Evolutionary conservation across 2,113 vertebrate genomes (phyloP).

Genomic region (Triplophysa tibetana): DNA sequence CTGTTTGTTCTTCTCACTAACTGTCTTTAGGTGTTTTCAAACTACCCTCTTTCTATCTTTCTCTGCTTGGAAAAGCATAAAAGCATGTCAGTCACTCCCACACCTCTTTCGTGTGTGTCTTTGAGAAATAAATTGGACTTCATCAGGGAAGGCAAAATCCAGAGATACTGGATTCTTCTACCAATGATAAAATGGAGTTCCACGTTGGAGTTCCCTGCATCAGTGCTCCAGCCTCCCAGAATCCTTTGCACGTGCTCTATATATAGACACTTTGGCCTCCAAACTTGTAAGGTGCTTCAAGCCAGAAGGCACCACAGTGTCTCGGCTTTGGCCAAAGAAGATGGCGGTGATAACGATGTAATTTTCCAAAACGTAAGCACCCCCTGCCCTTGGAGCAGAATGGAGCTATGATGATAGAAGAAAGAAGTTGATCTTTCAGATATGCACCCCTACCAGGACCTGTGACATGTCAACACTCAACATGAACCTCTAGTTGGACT

Average conservation of each 20-base stretch:
- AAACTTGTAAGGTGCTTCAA: conserved; percentile 28
- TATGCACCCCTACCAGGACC: background rate
- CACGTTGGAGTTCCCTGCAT: conserved; percentile 31
- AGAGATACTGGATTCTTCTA: background rate
- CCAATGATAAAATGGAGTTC: background rate
- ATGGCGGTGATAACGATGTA: conserved; percentile 43
- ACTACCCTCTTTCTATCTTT: conserved; percentile 52
- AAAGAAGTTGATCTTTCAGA: conserved; percentile 10
- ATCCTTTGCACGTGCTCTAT: conserved; percentile 38
- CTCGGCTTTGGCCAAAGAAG: conserved; percentile 22
- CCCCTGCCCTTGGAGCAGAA: conserved; percentile 38
- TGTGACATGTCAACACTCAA: conserved; percentile 9
- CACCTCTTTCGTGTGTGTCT: conserved; percentile 43
- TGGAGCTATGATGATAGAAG: background rate
- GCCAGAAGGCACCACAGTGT: conserved; percentile 37
- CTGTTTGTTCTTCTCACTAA: conserved; percentile 29
- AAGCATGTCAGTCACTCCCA: conserved; percentile 53
- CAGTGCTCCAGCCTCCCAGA: conserved; percentile 5
- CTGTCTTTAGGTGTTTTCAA: conserved; percentile 50
- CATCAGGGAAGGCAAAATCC: conserved; percentile 23
- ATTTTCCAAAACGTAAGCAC: conserved; percentile 54
- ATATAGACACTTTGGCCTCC: conserved; percentile 27
- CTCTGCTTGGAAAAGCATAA: conserved; percentile 32
- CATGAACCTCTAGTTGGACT: no score
- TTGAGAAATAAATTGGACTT: conserved; percentile 38